Base-by-base conservation (phyloP, 1,140 invertebrate species). In the Magallana gigas region DNA sequence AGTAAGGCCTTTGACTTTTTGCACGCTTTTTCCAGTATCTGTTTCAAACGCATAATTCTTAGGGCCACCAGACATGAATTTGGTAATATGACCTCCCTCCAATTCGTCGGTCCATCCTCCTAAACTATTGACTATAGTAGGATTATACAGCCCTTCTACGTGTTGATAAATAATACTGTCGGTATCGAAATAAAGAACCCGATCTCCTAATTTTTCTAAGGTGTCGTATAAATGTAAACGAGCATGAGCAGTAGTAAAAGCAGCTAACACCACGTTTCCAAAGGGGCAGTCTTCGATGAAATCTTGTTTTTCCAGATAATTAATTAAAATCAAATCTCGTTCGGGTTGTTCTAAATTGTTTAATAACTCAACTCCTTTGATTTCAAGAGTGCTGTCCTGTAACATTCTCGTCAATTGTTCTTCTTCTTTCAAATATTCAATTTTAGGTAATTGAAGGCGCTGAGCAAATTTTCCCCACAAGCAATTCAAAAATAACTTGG, bases 181-280 rank as follows among this genome's bases (percentile, higher is more conserved):
- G 7, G 95, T 95, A 86, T 95, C 95, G 81, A 89, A 94, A 86
- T 95, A 95, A 1, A 95, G 85, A 5, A 92, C 92, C 12, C 91
- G 62, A 1, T 90, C 59, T 16, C 88, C 91, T n/a, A 95, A 85
- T 60, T 88, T 71, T 88, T 94, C 91, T 14, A 95, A 86, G 85
- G 92, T 92, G 14, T 84, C 81, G 68, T 95, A 95, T 7, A 95
- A 90, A 87, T 94, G 92, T 11, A 95, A 83, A 3, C 94, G 86
- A 1, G 94, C 95, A 83, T 94, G 93, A 14, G 93, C 91, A 2
- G 95, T 95, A 8, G 92, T 93, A 83, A 91, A 95, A 0, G 92
- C 91, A 7, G 94, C 94, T 7, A 95, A 90, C 5, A 93, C 84
- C 8, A 95, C 93, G 86, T 94, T 95, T 56, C 81, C 56, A 56